A percentile compares a stretch with the other conserved stretches of the same genome.
phyloP scores from a whole-genome alignment of 2,113 vertebrate genomes.

The Brevimyrus niger region DNA sequence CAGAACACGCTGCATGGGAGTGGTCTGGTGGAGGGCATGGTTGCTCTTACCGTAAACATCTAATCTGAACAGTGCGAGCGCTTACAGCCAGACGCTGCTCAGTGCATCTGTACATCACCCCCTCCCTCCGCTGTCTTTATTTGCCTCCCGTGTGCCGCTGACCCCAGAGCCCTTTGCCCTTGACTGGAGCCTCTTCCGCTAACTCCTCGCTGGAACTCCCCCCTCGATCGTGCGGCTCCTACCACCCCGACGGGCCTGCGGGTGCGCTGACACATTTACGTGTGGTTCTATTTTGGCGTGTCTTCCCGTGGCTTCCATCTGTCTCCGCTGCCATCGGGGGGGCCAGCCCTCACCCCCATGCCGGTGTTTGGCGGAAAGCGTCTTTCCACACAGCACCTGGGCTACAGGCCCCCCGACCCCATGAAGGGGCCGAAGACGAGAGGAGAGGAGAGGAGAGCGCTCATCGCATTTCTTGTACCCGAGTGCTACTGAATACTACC shows the following conservation, averaged over 20 bases:
- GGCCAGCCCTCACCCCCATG: background rate
- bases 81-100: too few relatives aligned
- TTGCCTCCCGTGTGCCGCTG: background rate
- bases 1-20: background rate
- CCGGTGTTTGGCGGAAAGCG: background rate
- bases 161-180: background rate
- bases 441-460: background rate
- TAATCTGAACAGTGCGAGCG: background rate
- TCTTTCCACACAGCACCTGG: background rate
- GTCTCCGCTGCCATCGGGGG: slow-evolving; percentile 27
- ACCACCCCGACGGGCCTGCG: background rate
- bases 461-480: background rate
- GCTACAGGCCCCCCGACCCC: background rate
- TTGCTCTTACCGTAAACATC: background rate
- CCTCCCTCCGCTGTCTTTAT: background rate
- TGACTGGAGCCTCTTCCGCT: background rate
- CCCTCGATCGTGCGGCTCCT: background rate
- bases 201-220: background rate
- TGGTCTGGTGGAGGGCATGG: background rate
- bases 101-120: background rate
- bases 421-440: background rate
- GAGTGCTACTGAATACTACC: background rate
- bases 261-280: slow-evolving; percentile 10
- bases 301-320: slow-evolving; percentile 40
- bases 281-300: slow-evolving; percentile 32